Base-by-base conservation (phyloP, 2,113 vertebrate species). In the Ramphastos sulfuratus region DNA sequence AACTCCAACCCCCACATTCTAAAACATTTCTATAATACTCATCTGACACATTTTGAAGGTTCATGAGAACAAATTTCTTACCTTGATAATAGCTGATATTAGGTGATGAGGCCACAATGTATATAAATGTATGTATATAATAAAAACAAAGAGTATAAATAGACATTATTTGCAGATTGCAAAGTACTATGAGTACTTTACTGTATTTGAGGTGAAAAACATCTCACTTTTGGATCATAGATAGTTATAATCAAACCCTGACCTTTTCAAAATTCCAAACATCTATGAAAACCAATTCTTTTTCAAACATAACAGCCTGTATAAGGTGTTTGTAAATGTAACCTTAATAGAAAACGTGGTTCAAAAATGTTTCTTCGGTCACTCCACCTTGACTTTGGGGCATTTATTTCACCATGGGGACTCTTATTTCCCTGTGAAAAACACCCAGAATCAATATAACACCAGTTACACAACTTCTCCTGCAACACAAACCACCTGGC, bases 181-280 rank as follows among this genome's bases (percentile, higher is more conserved):
- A 92, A n/a, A n/a, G n/a, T n/a, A n/a, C 44, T 55, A 17, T 17
- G 17, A 90, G 44, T 37, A 67, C 46, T 63, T 48, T 39, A 46
- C 44, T 58, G 60, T 25, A 30, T 30, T 20, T 19, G 59, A 79
- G 37, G 82, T 78, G 90, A 91, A 71, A 94, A 87, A 19, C 42
- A 67, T 33, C 65, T 89, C 78, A 16, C 4, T 35, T 77, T 15
- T 71, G 58, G 48, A 66, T 77, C 85, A 92, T 4, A 87, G 84
- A 89, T 17, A 93, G 46, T 63, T 85, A 65, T 27, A 89, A 94
- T 73, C 84, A 91, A 92, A 92, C n/a, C n/a, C 67, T 70, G 75
- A 76, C 71, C 75, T 92, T 92, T 87, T 89, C 48, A 75, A 81
- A 87, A 94, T 74, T 89, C 87, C 23, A 71, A 85, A 60, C 56